Evolutionary conservation across 2,797 vertebrate genomes (phyloP), one percentile per base, ranked within the genome.

Genomic region (Schizopygopsis pylzovi): DNA sequence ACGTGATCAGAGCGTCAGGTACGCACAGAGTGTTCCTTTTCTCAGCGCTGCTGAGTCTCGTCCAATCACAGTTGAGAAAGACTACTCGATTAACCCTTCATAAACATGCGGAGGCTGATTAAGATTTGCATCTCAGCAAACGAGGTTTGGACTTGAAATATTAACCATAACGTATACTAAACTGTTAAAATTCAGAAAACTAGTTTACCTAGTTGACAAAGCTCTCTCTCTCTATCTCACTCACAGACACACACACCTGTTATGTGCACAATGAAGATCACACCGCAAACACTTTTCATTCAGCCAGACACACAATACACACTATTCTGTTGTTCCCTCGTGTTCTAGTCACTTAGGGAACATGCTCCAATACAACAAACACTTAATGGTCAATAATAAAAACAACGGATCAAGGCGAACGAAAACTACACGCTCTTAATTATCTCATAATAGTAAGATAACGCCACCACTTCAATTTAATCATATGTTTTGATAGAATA

Each of bases 311-410:
- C 47, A 70, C 47, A 70, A 71, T 56, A 70, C 33, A 39, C 80
- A 82, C 47, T 39, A 25, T 43, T 41, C 37, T 81, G 18, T 18
- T 12, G 33, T 73, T 75, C 25, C 4, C 10, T 54, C n/a, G 28
- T 73, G 81, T 75, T 83, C 81, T 47, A 73, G 81, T 45, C n/a
- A 37, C 16, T n/a, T 33, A 33, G 39, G 45, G 70, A 83, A 75
- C n/a, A 49, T 10, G 6, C 68, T 13, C 13, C 39, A 10, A 2
- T 22, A 4, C 6, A 72, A 70, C 43, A 49, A 68, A 82, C 47
- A 43, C 49, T 4, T 16, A 1, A 2, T 28, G 3, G 1, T 11
- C 33, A 18, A 28, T 18, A 37, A 18, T 73, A 28, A 13, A 73
- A 13, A 16, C 12, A 28, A 67, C 11, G 49, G 18, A 20, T 15